phyloP scores from a whole-genome alignment of 2,113 vertebrate species.

The Syngnathoides biaculeatus region DNA sequence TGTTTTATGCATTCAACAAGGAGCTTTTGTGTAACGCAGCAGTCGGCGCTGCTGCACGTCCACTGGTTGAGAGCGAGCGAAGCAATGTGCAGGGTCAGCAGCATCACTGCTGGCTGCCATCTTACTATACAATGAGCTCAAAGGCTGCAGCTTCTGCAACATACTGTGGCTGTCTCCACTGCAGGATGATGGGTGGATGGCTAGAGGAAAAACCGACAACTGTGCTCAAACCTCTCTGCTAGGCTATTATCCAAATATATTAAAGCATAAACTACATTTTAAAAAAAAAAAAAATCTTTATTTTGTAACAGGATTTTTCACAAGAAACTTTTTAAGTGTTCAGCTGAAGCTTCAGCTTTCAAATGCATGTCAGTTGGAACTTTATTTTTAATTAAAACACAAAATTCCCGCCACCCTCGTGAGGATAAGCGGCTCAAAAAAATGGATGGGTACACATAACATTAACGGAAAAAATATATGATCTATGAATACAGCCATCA shows the following conservation, averaged over 20 bases:
- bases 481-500: not conserved
- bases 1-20: slow-evolving; percentile 39
- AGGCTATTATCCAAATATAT: not conserved
- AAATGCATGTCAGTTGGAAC: not conserved
- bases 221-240: not conserved
- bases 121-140: slow-evolving; percentile 51
- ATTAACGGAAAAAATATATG: not conserved
- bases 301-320: not conserved
- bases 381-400: too few relatives aligned
- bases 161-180: slow-evolving; percentile 26
- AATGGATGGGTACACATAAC: too few relatives aligned
- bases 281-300: not conserved
- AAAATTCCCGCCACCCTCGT: too few relatives aligned
- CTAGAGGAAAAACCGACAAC: slow-evolving; percentile 1
- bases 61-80: slow-evolving; percentile 16
- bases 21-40: slow-evolving; percentile 32
- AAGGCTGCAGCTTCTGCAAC: slow-evolving; percentile 50
- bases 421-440: too few relatives aligned
- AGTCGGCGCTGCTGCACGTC: slow-evolving; percentile 24
- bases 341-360: not conserved
- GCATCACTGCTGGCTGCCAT: slow-evolving; percentile 49
- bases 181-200: slow-evolving; percentile 12
- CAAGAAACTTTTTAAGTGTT: not conserved
- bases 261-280: not conserved
- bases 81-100: slow-evolving; percentile 68